Evolutionary conservation across 2,113 vertebrate genomes (phyloP), one percentile per base, ranked within the genome.

Genomic region (Myotis brandtii): DNA sequence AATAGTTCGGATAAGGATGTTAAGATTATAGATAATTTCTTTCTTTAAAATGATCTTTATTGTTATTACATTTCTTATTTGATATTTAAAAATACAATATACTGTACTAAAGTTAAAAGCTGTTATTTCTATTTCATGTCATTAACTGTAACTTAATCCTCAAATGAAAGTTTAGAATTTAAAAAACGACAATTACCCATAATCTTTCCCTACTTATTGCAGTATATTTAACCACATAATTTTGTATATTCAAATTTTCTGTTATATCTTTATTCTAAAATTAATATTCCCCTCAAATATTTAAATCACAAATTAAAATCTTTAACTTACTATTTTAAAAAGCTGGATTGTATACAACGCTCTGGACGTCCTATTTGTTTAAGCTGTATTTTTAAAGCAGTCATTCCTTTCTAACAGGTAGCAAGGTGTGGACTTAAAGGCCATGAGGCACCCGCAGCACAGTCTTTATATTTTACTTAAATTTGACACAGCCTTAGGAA

Each of bases 231-330:
- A 86, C 6, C 17, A 77, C 69, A 64, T 43, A 82, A 81, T 69
- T 94, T 92, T 91, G 2, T 69, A 46, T 59, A 46, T 91, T 82
- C 40, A 93, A 67, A 50, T 64, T 91, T 93, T 67, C 34, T 81
- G 18, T 64, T 84, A 2, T 56, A 50, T 73, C 16, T 75, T 89
- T 75, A 86, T 54, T 77, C 50, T 93, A 91, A 92, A 86, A 70
- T 50, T 70, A 87, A 70, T 34, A 64, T 77, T 52, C n/a, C 43
- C 72, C 50, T 69, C 76, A 80, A 80, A 66, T 84, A 94, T 43
- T 94, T 50, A 93, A 94, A 64, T 21, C n/a, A 79, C 27, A 88
- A 82, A 85, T 62, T 83, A 64, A 85, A 85, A 90, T 64, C 72
- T 25, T 48, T 90, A 16, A 93, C 50, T 75, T 77, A 91, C 86